Conservation (phyloP, 2,797 vertebrate species). For the Holocentrus rufus region DNA sequence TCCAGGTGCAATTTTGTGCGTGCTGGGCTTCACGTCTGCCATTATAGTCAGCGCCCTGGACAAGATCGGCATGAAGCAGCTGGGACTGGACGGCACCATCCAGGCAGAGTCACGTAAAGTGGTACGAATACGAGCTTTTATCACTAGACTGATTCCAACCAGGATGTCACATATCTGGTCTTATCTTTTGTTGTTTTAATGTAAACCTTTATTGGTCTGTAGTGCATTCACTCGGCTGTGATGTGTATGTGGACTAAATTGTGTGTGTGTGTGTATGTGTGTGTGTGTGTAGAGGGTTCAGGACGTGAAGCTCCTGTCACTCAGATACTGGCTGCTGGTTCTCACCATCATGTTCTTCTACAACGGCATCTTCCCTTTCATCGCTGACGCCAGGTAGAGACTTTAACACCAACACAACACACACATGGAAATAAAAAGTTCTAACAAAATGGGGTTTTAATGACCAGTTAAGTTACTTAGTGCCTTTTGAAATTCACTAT, state of each 20-base stretch:
- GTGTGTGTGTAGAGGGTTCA: constrained; percentile 78
- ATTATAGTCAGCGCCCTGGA: constrained; percentile 82
- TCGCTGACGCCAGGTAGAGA: constrained; percentile 85
- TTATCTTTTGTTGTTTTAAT: background rate
- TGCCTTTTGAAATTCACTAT: too few species aligned
- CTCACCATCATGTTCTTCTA: constrained; percentile 90
- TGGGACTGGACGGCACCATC: constrained; percentile 84
- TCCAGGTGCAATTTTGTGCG: constrained; percentile 82
- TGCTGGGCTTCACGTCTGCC: constrained; percentile 83
- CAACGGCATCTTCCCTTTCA: constrained; percentile 86
- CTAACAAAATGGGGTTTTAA: background rate
- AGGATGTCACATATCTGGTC: background rate
- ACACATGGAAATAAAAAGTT: background rate
- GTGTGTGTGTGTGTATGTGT: constrained; percentile 37
- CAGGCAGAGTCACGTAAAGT: constrained; percentile 86
- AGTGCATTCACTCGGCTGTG: too few species aligned
- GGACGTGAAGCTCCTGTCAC: constrained; percentile 79
- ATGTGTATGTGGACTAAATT: background rate
- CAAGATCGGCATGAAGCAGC: constrained; percentile 85
- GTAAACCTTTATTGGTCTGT: background rate
- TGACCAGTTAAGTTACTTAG: background rate
- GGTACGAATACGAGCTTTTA: constrained; percentile 61
- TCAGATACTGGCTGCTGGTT: constrained; percentile 86
- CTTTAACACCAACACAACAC: background rate
- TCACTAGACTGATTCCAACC: background rate